phyloP scores from a whole-genome alignment of 1,140 invertebrate genomes.

The Rhagoletis pomonella region DNA sequence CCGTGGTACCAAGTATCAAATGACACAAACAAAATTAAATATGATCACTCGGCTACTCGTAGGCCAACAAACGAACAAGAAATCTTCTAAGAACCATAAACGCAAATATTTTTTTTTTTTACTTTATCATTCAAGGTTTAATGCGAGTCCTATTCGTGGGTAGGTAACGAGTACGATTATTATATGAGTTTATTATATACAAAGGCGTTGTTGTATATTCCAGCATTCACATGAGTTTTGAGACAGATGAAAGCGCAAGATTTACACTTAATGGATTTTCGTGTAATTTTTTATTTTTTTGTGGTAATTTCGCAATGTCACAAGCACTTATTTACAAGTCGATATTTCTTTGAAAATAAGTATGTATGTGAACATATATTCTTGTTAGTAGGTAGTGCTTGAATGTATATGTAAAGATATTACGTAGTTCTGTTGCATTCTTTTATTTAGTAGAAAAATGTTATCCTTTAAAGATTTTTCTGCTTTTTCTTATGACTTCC shows the following conservation, averaged over 20 bases:
- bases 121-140: neutral
- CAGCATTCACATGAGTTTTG: neutral
- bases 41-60: neutral
- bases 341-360: neutral
- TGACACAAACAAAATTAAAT: conserved; percentile 60
- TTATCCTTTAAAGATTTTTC: conserved; percentile 1
- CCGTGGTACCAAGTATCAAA: conserved; percentile 75
- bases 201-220: neutral
- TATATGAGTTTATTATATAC: neutral
- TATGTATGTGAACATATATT: neutral
- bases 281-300: neutral
- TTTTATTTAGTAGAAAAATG: neutral
- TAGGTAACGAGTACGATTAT: neutral
- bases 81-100: neutral
- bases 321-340: neutral
- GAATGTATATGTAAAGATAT: neutral
- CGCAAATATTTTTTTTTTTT: neutral
- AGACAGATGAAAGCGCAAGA: conserved; percentile 33
- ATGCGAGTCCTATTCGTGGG: neutral
- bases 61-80: neutral
- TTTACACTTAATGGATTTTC: neutral
- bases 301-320: neutral
- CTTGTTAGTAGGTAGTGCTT: neutral
- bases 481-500: conserved; percentile 1
- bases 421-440: neutral